Conservation (phyloP, 2,888 invertebrate genomes). For the Imbricaverruca yamaguchii region DNA sequence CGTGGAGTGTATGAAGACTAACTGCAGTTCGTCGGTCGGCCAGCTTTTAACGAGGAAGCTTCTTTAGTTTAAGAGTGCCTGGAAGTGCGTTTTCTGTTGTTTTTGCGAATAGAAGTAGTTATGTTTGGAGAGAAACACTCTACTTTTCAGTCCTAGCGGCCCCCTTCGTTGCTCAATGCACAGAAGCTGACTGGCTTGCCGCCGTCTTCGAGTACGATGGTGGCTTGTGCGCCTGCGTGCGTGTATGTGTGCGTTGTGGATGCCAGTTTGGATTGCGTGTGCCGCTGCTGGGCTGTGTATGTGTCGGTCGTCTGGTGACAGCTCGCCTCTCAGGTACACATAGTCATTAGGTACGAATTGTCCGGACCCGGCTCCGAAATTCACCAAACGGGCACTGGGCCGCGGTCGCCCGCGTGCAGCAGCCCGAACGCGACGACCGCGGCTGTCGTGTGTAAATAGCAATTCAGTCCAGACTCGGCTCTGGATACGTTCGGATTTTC, state of each 20-base stretch:
- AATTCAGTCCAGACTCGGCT: not conserved
- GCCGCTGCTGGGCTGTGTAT: not conserved
- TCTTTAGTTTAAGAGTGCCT: conserved; percentile 3
- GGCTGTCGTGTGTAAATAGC: not conserved
- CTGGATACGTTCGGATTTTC: not conserved
- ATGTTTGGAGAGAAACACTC: not conserved
- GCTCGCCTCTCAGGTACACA: conserved; percentile 14
- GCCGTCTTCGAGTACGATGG: not conserved
- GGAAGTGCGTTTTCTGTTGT: conserved; percentile 4
- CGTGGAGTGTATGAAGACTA: not conserved
- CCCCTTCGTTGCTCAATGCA: conserved; percentile 15
- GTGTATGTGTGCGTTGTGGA: not conserved
- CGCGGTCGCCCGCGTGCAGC: no score
- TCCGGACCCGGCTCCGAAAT: not conserved
- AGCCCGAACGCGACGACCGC: no score
- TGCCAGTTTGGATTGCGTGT: not conserved
- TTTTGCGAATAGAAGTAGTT: not conserved
- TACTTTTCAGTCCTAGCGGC: not conserved
- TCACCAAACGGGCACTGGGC: not conserved
- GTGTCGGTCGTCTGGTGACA: not conserved
- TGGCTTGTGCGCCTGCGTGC: not conserved
- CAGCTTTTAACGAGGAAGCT: not conserved
- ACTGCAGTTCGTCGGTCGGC: not conserved
- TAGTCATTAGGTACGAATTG: conserved; percentile 3
- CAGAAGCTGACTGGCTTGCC: not conserved